Percentiles rank a stretch among this genome's conserved stretches.
Conservation (phyloP, 2,888 invertebrate species). For the Monochamus alternatus region DNA sequence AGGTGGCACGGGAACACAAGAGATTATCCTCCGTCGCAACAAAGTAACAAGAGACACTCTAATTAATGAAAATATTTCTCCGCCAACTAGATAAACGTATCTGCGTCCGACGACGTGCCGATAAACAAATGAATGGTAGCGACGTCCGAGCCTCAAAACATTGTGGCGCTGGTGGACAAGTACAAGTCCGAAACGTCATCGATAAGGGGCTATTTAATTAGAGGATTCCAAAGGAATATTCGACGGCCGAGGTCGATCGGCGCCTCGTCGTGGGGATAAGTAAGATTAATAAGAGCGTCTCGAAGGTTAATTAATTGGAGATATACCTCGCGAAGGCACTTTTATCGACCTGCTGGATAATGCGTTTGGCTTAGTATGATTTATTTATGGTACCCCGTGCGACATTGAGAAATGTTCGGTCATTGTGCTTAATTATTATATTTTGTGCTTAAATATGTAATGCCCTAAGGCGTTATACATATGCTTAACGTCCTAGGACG, state of each 20-base stretch:
- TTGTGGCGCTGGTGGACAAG: conserved; percentile 31
- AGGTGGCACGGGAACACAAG: conserved; percentile 4
- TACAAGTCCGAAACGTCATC: conserved; percentile 31
- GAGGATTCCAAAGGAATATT: conserved; percentile 15
- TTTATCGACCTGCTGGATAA: conserved; percentile 33
- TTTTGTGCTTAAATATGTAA: too few species aligned
- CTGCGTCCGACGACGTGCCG: conserved; percentile 23
- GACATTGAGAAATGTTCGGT: conserved; percentile 53
- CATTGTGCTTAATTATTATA: conserved; percentile 47
- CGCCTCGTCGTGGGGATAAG: conserved; percentile 35
- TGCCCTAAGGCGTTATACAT: too few species aligned
- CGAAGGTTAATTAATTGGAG: conserved; percentile 39
- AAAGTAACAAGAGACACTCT: conserved; percentile 13
- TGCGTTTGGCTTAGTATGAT: conserved; percentile 32
- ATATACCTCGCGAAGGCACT: conserved; percentile 29
- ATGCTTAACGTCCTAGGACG: too few species aligned
- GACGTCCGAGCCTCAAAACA: conserved; percentile 34
- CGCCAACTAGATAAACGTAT: conserved; percentile 26
- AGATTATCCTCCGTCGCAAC: conserved; percentile 16
- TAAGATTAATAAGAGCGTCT: conserved; percentile 39
- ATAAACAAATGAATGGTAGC: conserved; percentile 37
- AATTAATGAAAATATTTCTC: conserved; percentile 37
- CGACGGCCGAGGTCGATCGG: conserved; percentile 22
- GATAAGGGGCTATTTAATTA: conserved; percentile 35
- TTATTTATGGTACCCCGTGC: conserved; percentile 30